Conservation (phyloP, 1,140 invertebrate species). For the Euwallacea similis region DNA sequence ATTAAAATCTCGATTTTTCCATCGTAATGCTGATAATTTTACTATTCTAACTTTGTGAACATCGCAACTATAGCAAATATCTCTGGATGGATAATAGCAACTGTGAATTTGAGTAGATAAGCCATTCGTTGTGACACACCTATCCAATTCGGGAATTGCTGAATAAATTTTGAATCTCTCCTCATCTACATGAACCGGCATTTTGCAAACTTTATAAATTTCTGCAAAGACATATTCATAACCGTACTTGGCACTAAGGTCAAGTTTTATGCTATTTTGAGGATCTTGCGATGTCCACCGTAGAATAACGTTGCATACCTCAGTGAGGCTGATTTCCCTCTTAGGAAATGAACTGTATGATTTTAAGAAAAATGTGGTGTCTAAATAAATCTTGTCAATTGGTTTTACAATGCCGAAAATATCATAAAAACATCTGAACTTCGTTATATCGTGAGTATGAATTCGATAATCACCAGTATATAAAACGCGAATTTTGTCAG, state of each 20-base stretch:
- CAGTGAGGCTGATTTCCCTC: conserved; percentile 58
- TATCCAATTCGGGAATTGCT: conserved; percentile 53
- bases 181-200: conserved; percentile 59
- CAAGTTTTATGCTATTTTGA: conserved; percentile 58
- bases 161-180: conserved; percentile 51
- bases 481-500: conserved; percentile 55
- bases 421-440: conserved; percentile 60
- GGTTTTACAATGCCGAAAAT: conserved; percentile 54
- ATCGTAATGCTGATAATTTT: conserved; percentile 58
- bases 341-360: conserved; percentile 61
- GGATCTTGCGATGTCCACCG: conserved; percentile 59
- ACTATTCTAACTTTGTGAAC: conserved; percentile 52
- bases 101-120: conserved; percentile 54
- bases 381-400: conserved; percentile 67
- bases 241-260: conserved; percentile 60
- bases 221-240: conserved; percentile 64
- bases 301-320: conserved; percentile 56
- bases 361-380: conserved; percentile 68
- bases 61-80: conserved; percentile 43
- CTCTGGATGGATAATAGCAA: conserved; percentile 38
- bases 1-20: conserved; percentile 53
- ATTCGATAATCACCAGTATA: conserved; percentile 75
- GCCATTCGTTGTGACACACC: conserved; percentile 52
- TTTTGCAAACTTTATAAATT: conserved; percentile 57
- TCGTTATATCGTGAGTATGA: conserved; percentile 57